These are phyloP conservation scores for Leptopilina drosophilae DNA, from an alignment of 2,888 invertebrate species.

Conservation along the genomic window DNA sequence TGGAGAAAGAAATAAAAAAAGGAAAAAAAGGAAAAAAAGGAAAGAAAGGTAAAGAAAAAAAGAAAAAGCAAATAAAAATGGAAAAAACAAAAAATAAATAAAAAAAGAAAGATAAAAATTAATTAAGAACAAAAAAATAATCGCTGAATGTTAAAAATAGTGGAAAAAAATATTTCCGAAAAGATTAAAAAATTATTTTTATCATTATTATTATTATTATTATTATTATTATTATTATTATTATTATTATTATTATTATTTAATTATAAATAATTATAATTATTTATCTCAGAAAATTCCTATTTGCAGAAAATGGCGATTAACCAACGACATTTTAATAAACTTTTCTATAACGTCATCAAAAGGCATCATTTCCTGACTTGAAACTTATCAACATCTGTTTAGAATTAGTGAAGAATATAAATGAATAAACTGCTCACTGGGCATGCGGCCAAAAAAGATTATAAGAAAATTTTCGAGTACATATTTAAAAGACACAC, in stretches of 20 bases:
- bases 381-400: slow-evolving; percentile 4
- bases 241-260: too few relatives aligned
- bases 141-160: too few relatives aligned
- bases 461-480: neutral
- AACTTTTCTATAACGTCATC: slow-evolving; percentile 11
- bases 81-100: too few relatives aligned
- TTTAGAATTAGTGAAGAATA: neutral
- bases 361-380: slow-evolving; percentile 16
- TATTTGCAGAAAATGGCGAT: neutral
- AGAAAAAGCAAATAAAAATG: too few relatives aligned
- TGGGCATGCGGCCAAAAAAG: slow-evolving; percentile 14
- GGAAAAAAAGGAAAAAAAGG: neutral
- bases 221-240: too few relatives aligned
- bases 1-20: neutral
- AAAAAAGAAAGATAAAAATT: too few relatives aligned
- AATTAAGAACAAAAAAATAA: too few relatives aligned
- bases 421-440: slow-evolving; percentile 2
- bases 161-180: too few relatives aligned
- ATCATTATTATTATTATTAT: too few relatives aligned
- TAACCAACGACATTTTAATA: neutral
- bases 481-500: neutral
- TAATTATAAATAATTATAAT: too few relatives aligned
- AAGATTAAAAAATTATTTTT: too few relatives aligned
- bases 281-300: neutral
- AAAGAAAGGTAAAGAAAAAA: too few relatives aligned